A percentile compares a stretch with the other conserved stretches of the same genome.
Conservation (phyloP, 2,797 vertebrate species). For the Ctenosaura bakeri region DNA sequence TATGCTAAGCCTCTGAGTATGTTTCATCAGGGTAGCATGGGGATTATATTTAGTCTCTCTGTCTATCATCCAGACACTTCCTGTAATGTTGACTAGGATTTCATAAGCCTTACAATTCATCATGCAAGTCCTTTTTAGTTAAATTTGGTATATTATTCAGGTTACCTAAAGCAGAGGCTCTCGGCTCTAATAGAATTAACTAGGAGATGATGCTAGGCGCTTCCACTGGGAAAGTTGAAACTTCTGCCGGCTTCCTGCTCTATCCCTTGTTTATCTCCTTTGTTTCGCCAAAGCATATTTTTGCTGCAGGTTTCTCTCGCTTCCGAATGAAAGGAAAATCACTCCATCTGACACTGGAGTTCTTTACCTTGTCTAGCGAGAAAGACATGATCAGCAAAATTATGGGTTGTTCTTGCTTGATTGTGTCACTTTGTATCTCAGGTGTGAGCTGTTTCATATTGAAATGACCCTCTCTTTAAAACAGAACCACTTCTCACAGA, state of each 20-base stretch:
- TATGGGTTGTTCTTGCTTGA: neutral
- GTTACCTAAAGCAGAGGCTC: conserved; percentile 62
- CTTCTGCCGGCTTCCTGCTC: conserved; percentile 51
- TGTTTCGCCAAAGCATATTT: neutral
- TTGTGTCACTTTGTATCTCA: too few species aligned
- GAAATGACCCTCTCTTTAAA: neutral
- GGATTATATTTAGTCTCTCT: conserved; percentile 77
- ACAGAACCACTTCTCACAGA: neutral
- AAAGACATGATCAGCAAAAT: neutral
- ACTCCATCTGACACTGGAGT: neutral
- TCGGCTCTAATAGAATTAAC: conserved; percentile 70
- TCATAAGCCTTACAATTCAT: conserved; percentile 74
- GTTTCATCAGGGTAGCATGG: conserved; percentile 72
- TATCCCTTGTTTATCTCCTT: neutral
- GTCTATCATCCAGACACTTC: conserved; percentile 71
- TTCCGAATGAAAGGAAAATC: conserved; percentile 36
- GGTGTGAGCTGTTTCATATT: neutral
- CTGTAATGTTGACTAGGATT: conserved; percentile 72
- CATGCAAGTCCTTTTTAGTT: conserved; percentile 66
- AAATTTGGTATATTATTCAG: conserved; percentile 74
- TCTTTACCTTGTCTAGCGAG: neutral
- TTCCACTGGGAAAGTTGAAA: conserved; percentile 49
- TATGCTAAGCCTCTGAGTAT: conserved; percentile 77
- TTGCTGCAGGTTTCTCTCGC: neutral
- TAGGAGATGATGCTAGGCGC: conserved; percentile 44